Evolutionary conservation across 2,113 vertebrate species (phyloP), one percentile per base, ranked within the genome.

Genomic region (Takifugu flavidus): DNA sequence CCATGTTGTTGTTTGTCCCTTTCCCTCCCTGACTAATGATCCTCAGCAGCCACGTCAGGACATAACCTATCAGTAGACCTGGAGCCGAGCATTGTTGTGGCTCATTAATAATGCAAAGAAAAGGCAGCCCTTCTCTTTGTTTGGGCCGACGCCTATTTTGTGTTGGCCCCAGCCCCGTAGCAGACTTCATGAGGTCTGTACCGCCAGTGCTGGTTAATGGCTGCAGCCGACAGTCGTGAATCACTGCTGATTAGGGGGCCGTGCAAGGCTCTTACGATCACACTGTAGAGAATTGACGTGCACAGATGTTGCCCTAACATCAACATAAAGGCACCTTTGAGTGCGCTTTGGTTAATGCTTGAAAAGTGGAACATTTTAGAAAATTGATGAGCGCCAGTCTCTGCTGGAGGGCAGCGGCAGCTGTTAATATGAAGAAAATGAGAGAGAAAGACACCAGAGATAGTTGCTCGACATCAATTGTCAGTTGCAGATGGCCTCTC

Each of bases 41-140:
- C 56, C 66, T 6, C 27, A 53, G 74, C 39, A 67, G 65, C 69
- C 70, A 70, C 66, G 64, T 62, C 62, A 70, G 62, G 56, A 72
- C 74, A 80, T 74, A 49, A n/a, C 15, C 47, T 49, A 81, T 87
- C 77, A 78, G 59, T 26, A 67, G 65, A 66, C 79, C 74, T 80
- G 74, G 68, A 77, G 72, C 62, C 65, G 53, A 53, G 77, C 69
- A 66, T 91, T 89, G 87, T 89, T 71, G 53, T 49, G 46, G n/a
- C 0, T 58, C 73, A 84, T 89, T 79, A 88, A 88, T 88, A 89
- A 90, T 87, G 86, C 73, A 77, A 71, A 77, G 66, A 62, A 39
- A 67, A 72, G 64, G 43, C 65, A 59, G 34, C 65, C 15, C 20
- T 51, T 62, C 39, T 79, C 68, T 82, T 67, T 82, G 66, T 78